A percentile compares a stretch with the other conserved stretches of the same genome.
Evolutionary conservation across 2,888 invertebrate species (phyloP).

Genomic region (Neoaliturus tenellus): DNA sequence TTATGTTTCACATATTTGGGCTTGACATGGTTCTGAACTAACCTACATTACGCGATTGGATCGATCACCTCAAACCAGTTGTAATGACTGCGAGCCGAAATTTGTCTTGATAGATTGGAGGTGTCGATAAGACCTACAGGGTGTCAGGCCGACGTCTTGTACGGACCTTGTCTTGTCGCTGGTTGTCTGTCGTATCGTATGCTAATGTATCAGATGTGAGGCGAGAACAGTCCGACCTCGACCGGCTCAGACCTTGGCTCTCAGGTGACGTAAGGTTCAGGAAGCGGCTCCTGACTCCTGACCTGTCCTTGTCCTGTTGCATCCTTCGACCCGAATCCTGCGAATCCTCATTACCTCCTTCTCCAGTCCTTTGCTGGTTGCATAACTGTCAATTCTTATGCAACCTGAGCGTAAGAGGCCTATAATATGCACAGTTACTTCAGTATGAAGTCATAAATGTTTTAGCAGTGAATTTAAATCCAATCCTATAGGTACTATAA

Average conservation of each 20-base stretch:
- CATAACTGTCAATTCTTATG: too few relatives aligned
- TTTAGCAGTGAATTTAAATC: too few relatives aligned
- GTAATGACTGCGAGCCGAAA: not conserved
- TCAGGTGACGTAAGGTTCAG: not conserved
- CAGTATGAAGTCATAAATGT: too few relatives aligned
- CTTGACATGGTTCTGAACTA: too few relatives aligned
- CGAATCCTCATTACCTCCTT: not conserved
- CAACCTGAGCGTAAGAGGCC: too few relatives aligned
- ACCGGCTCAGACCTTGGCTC: not conserved
- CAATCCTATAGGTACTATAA: too few relatives aligned
- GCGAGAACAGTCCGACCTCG: not conserved
- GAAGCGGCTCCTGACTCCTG: not conserved
- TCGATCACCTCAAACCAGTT: too few relatives aligned
- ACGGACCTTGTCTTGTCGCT: not conserved
- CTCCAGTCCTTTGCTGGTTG: not conserved
- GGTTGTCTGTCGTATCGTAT: not conserved
- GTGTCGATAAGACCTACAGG: not conserved
- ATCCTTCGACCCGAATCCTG: constrained; percentile 9
- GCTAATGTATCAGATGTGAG: constrained; percentile 10
- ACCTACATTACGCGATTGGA: too few relatives aligned
- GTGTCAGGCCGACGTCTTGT: not conserved
- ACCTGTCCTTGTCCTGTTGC: constrained; percentile 4
- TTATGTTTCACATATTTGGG: too few relatives aligned
- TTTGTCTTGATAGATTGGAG: not conserved
- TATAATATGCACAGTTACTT: too few relatives aligned